These are phyloP conservation scores for Poeciliopsis prolifica DNA, from an alignment of 2,113 vertebrate genomes.

Conservation along the genomic window DNA sequence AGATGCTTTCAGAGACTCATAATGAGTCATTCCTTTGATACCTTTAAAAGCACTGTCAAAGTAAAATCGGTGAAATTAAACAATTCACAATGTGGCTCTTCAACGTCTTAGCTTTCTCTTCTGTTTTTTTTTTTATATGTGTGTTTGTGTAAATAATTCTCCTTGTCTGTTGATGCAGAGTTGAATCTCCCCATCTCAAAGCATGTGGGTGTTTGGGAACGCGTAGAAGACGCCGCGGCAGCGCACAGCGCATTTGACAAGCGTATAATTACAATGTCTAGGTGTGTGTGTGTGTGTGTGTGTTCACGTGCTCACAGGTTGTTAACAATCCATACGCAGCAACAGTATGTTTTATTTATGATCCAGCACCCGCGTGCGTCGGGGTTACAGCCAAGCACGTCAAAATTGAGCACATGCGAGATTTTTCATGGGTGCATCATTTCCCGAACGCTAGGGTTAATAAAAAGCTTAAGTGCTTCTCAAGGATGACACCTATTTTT, in stretches of 20 bases:
- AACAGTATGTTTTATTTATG: slow-evolving; percentile 2
- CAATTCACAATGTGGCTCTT: slow-evolving; percentile 20
- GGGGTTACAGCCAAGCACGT: neutral
- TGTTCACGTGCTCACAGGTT: neutral
- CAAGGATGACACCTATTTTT: neutral
- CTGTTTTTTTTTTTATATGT: neutral
- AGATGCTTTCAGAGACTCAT: slow-evolving; percentile 29
- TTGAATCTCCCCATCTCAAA: slow-evolving; percentile 35
- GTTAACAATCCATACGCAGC: slow-evolving; percentile 17
- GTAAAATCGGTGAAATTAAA: slow-evolving; percentile 23
- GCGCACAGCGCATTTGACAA: slow-evolving; percentile 7
- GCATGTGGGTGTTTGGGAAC: slow-evolving; percentile 29
- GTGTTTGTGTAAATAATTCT: slow-evolving; percentile 10
- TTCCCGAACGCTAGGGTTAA: slow-evolving; percentile 24
- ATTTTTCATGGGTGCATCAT: slow-evolving; percentile 2
- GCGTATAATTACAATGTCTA: neutral
- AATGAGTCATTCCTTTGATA: slow-evolving; percentile 40
- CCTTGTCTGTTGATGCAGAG: slow-evolving; percentile 19
- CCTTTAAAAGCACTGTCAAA: slow-evolving; percentile 49
- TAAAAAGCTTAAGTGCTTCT: neutral
- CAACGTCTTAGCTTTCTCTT: slow-evolving; percentile 27
- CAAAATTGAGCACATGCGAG: slow-evolving; percentile 18
- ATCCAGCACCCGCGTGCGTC: neutral
- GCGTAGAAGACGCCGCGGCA: slow-evolving; percentile 7
- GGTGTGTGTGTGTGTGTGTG: neutral